Conservation (phyloP, 2,888 invertebrate genomes). For the Dendrolimus houi region DNA sequence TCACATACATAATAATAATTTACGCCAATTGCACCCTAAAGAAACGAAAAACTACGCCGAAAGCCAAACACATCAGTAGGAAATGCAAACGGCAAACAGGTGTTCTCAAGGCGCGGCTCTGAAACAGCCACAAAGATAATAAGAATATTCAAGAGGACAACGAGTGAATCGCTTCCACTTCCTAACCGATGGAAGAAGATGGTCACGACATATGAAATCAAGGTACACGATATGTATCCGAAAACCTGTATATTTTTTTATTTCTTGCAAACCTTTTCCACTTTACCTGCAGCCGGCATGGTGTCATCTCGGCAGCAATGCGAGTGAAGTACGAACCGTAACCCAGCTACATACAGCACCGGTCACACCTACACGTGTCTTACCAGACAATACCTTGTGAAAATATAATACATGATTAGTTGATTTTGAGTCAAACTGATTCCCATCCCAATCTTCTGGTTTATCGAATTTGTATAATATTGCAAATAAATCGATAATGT, state of each 20-base stretch:
- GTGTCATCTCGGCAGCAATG: conserved; percentile 51
- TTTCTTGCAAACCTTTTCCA: conserved; percentile 66
- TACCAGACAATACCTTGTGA: conserved; percentile 76
- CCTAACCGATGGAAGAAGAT: conserved; percentile 62
- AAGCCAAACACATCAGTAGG: conserved; percentile 69
- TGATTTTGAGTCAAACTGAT: conserved; percentile 66
- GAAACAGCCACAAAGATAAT: conserved; percentile 1
- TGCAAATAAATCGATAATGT: conserved; percentile 39
- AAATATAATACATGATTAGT: conserved; percentile 74
- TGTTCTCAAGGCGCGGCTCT: conserved; percentile 19
- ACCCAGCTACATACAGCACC: conserved; percentile 64
- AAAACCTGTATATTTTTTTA: conserved; percentile 53
- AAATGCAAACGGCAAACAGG: conserved; percentile 65
- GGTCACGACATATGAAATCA: conserved; percentile 63
- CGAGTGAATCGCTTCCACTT: conserved; percentile 62
- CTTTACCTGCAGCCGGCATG: conserved; percentile 65
- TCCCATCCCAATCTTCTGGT: conserved; percentile 49
- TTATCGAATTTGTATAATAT: conserved; percentile 27
- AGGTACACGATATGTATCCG: conserved; percentile 51
- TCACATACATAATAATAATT: conserved; percentile 30
- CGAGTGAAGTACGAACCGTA: conserved; percentile 62
- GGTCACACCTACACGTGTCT: conserved; percentile 72
- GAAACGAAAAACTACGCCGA: conserved; percentile 60
- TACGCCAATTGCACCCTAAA: conserved; percentile 69
- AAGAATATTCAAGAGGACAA: conserved; percentile 17